These are phyloP conservation scores for Pachydiplax longipennis DNA, from an alignment of 2,888 invertebrate genomes.

Conservation along the genomic window DNA sequence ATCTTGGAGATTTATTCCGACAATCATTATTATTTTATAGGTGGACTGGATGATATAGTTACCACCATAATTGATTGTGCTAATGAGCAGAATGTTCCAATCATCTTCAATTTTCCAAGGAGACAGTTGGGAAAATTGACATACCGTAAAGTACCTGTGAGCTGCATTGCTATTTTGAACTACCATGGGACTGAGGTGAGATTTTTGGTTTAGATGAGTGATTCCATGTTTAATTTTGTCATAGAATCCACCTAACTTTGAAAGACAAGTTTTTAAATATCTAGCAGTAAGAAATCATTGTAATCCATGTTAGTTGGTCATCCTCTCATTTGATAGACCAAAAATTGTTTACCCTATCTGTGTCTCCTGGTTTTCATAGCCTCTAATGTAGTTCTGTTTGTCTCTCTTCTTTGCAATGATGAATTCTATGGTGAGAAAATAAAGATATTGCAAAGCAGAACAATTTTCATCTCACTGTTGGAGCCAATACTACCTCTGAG, in stretches of 20 bases:
- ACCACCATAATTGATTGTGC: constrained; percentile 63
- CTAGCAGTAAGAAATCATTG: background rate
- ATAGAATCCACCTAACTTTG: background rate
- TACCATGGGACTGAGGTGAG: constrained; percentile 68
- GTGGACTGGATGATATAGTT: constrained; percentile 66
- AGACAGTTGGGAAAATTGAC: constrained; percentile 66
- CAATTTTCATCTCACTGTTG: too few relatives aligned
- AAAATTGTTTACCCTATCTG: too few relatives aligned
- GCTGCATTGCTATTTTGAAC: constrained; percentile 69
- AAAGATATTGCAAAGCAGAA: too few relatives aligned
- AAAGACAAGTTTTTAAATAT: background rate
- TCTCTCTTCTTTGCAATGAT: too few relatives aligned
- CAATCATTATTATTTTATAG: constrained; percentile 56
- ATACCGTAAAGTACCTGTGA: constrained; percentile 67
- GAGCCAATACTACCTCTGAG: too few relatives aligned
- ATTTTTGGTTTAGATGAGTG: background rate
- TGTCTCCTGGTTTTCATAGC: too few relatives aligned
- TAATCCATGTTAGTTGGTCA: too few relatives aligned
- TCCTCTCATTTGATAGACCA: too few relatives aligned
- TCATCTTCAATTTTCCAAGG: constrained; percentile 67
- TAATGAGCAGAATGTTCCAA: constrained; percentile 63
- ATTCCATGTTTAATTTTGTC: background rate
- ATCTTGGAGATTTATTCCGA: too few relatives aligned
- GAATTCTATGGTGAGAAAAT: too few relatives aligned
- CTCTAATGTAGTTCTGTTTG: too few relatives aligned